Evolutionary conservation across 2,888 invertebrate species (phyloP).

Genomic region (Balanococcus diminutus): DNA sequence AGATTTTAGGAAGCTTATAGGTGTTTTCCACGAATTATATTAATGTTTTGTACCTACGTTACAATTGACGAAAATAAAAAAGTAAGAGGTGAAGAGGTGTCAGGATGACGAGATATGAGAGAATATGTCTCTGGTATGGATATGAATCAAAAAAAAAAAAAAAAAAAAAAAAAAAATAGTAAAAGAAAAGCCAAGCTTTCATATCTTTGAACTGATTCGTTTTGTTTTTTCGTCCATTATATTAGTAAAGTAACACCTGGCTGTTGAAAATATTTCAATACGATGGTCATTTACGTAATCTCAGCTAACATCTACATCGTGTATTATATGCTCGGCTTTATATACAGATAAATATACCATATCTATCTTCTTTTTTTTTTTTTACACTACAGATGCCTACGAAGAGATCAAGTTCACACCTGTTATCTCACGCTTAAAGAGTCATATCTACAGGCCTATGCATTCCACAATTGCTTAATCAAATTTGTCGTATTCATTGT

Average conservation of each 20-base stretch:
- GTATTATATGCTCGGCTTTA: slow-evolving; percentile 18
- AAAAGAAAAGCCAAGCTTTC: background rate
- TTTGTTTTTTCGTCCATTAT: slow-evolving; percentile 27
- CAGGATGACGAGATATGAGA: background rate
- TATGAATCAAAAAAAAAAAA: slow-evolving; percentile 19
- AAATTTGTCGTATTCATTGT: slow-evolving; percentile 29
- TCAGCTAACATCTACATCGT: slow-evolving; percentile 47
- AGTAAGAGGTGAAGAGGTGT: background rate
- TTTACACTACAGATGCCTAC: no score
- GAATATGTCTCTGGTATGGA: background rate
- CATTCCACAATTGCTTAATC: slow-evolving; percentile 32
- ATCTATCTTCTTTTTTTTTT: no score
- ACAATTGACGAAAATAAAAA: background rate
- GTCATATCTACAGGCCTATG: background rate
- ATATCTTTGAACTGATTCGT: slow-evolving; percentile 3
- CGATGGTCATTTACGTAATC: slow-evolving; percentile 52
- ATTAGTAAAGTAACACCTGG: slow-evolving; percentile 20
- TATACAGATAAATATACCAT: slow-evolving; percentile 23
- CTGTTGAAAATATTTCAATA: slow-evolving; percentile 45
- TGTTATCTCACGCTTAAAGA: slow-evolving; percentile 52
- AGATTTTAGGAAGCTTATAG: background rate
- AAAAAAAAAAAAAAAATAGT: no score
- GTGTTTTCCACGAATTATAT: background rate
- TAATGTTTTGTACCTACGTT: background rate
- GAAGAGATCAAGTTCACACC: slow-evolving; percentile 51